Evolutionary conservation across 2,888 invertebrate species (phyloP).

Genomic region (Drosophila limbata): DNA sequence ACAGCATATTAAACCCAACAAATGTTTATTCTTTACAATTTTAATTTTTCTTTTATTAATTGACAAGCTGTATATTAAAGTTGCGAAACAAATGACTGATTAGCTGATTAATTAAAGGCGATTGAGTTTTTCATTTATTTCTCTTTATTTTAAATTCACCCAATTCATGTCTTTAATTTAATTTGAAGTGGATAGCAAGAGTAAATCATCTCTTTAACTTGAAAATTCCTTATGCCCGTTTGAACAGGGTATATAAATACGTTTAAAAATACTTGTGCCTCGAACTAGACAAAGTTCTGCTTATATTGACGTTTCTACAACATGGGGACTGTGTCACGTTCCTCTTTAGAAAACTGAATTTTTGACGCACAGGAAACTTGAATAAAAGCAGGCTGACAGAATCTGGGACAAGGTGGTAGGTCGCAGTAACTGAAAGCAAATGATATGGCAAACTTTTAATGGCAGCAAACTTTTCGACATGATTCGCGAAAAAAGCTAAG

Average conservation of each 20-base stretch:
- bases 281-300: slow-evolving; percentile 9
- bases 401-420: slow-evolving; percentile 15
- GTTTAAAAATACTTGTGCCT: slow-evolving; percentile 3
- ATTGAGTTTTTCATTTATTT: too few relatives aligned
- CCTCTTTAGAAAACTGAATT: slow-evolving; percentile 25
- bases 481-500: slow-evolving; percentile 12
- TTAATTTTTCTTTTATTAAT: too few relatives aligned
- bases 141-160: too few relatives aligned
- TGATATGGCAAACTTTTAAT: slow-evolving; percentile 38
- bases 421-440: slow-evolving; percentile 40
- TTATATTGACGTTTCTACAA: slow-evolving; percentile 16
- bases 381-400: not conserved
- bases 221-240: too few relatives aligned
- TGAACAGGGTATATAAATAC: slow-evolving; percentile 32
- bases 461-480: slow-evolving; percentile 21
- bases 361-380: slow-evolving; percentile 24
- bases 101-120: too few relatives aligned
- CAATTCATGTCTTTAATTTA: too few relatives aligned
- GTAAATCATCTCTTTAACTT: not conserved
- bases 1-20: too few relatives aligned
- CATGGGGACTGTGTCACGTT: slow-evolving; percentile 13
- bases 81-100: too few relatives aligned
- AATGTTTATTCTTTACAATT: too few relatives aligned
- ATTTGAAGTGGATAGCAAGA: too few relatives aligned
- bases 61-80: too few relatives aligned